Evolutionary conservation across 2,888 invertebrate genomes (phyloP), one percentile per base, ranked within the genome.

Genomic region (Folsomia manolachei): DNA sequence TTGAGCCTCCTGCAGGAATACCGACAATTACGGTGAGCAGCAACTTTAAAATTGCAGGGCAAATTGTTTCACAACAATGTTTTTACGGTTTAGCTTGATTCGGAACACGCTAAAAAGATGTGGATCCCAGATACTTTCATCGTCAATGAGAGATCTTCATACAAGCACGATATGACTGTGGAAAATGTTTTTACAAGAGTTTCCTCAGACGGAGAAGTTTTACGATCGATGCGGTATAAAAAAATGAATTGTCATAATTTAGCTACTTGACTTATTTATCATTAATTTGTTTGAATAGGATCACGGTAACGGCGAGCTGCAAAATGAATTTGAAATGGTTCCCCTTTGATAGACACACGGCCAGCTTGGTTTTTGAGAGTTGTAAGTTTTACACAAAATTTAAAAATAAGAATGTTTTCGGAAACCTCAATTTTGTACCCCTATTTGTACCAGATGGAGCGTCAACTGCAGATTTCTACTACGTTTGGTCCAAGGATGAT

Each of bases 311-410:
- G 78, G 94, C 95, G 79, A 94, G 95, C 81, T 96, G 96, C 86
- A 95, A 95, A 72, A 95, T 96, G 95, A 93, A 95, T 85, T 89
- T 96, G 67, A 94, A 95, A 84, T 95, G 95, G 85, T 96, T 95
- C 85, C 96, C 96, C 53, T 95, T 96, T 95, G 96, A 96, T 85
- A 90, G 94, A 81, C 96, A 96, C 84, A 86, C 94, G 80, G 96
- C 96, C 85, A 92, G 94, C 84, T 93, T 96, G 84, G 94, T 95
- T 88, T 94, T 96, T 82, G 95, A 96, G 89, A 95, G 95, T 89
- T 96, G 96, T 96, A 91, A 95, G 95, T 94, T 61, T 19, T 62
- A 11, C 25, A 24, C 18, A 4, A 4, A 23, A 53, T 21, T n/a
- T 19, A 39, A 21, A 18, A 9, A 19, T n/a, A n/a, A n/a, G n/a